Conservation (phyloP, 1,140 invertebrate species). For the Caenorhabditis remanei region DNA sequence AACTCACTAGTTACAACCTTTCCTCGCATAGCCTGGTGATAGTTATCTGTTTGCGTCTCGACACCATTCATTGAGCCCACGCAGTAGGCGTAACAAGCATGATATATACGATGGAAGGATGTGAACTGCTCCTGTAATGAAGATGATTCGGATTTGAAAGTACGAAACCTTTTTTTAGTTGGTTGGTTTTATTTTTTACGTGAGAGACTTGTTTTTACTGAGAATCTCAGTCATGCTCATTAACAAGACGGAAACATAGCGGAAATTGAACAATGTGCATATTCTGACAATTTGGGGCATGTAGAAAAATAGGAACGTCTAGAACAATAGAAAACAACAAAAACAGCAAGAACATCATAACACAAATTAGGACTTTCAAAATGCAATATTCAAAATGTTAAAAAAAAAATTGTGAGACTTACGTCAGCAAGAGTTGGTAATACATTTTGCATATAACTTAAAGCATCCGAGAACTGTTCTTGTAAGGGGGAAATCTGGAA, state of each 20-base stretch:
- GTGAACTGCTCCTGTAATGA: conserved; percentile 35
- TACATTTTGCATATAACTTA: background rate
- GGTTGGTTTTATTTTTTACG: no score
- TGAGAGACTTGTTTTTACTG: no score
- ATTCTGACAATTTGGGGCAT: no score
- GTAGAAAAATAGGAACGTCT: no score
- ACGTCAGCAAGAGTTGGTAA: background rate
- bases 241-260: no score
- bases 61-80: conserved; percentile 14
- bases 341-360: no score
- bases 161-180: no score
- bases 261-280: no score
- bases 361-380: background rate
- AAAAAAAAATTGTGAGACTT: background rate
- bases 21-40: background rate
- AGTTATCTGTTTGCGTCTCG: conserved; percentile 11
- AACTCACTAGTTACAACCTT: conserved; percentile 17
- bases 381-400: background rate
- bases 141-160: background rate
- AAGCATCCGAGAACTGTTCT: background rate
- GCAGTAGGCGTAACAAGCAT: conserved; percentile 32
- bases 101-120: conserved; percentile 1
- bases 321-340: no score
- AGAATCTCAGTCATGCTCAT: no score
- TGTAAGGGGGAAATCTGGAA: background rate